Conservation (phyloP, 2,797 vertebrate species). For the Poeciliopsis presidionis region DNA sequence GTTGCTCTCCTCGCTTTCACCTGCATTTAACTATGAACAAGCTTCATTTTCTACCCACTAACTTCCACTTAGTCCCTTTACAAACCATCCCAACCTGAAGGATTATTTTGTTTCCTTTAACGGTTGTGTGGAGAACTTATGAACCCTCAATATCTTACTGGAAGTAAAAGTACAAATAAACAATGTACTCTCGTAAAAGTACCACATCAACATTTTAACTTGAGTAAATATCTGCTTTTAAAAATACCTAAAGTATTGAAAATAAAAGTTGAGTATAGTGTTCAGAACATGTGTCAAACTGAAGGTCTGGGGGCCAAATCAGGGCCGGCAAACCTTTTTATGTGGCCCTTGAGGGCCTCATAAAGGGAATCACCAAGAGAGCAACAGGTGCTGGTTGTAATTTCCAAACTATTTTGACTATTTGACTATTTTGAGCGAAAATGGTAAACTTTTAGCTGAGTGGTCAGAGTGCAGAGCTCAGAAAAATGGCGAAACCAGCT, state of each 20-base stretch:
- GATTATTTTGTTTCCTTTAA: neutral
- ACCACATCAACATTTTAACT: no score
- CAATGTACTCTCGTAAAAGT: no score
- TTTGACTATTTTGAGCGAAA: neutral
- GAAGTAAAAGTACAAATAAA: no score
- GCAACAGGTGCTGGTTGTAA: neutral
- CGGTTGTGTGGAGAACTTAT: neutral
- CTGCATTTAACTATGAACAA: slow-evolving; percentile 18
- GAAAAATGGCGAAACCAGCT: no score
- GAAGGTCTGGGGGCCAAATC: no score
- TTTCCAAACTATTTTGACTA: neutral
- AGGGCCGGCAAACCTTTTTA: no score
- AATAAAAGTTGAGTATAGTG: no score
- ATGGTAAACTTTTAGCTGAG: neutral
- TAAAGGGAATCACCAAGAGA: neutral
- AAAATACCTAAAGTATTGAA: no score
- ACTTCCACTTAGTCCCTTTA: slow-evolving; percentile 23
- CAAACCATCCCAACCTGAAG: neutral
- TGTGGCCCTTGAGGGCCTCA: no score
- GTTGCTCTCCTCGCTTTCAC: slow-evolving; percentile 6
- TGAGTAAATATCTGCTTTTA: no score
- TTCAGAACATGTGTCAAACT: no score
- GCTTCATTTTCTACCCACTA: slow-evolving; percentile 40
- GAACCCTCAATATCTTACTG: neutral
- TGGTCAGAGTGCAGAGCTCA: no score